Conservation (phyloP, 1,140 invertebrate species). For the Centruroides sculpturatus region DNA sequence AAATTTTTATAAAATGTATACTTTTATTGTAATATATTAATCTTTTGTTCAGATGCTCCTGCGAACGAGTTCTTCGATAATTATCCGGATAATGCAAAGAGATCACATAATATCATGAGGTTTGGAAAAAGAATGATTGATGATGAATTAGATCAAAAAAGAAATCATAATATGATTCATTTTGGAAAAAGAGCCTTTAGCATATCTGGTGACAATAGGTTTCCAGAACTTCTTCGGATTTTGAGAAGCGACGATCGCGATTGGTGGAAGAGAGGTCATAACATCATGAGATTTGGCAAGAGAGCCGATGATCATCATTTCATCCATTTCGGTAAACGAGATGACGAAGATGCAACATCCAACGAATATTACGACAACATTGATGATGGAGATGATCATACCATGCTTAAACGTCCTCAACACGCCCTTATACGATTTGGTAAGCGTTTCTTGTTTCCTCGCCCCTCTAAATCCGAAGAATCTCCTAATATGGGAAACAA, state of each 20-base stretch:
- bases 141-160: neutral
- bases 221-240: neutral
- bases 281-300: neutral
- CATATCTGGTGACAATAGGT: neutral
- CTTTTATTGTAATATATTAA: too few relatives aligned
- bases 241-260: neutral
- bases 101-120: too few relatives aligned
- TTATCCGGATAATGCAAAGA: too few relatives aligned
- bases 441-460: neutral
- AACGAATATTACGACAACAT: neutral
- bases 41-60: too few relatives aligned
- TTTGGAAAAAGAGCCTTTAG: neutral
- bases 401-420: neutral
- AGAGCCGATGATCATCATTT: neutral
- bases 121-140: too few relatives aligned
- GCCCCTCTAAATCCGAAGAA: neutral
- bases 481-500: neutral
- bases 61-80: too few relatives aligned
- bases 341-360: neutral
- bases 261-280: neutral
- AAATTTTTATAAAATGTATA: too few relatives aligned
- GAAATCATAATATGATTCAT: neutral
- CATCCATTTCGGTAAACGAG: neutral
- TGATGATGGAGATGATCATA: neutral
- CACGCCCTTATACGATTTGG: neutral